Percentiles rank a stretch among this genome's conserved stretches.
These are phyloP conservation scores for Gambelia wislizenii DNA, from an alignment of 2,797 vertebrate genomes.

Conservation along the genomic window DNA sequence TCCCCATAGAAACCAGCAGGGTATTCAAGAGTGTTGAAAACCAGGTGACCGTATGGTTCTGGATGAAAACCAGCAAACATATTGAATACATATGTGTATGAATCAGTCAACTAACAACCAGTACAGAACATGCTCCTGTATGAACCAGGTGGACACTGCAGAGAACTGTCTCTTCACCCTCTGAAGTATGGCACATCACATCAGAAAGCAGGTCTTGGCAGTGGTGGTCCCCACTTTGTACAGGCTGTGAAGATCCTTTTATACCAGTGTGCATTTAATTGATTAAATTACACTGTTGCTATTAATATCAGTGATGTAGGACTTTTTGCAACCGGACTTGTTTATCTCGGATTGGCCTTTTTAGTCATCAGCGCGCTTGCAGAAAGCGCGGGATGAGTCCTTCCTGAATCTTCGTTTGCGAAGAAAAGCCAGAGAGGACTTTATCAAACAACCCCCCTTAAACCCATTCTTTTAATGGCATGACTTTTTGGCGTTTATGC, in stretches of 20 bases:
- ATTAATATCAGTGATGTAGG: too few species aligned
- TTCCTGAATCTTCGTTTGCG: too few species aligned
- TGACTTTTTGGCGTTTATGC: too few species aligned
- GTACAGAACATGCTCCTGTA: not conserved
- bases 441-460: too few species aligned
- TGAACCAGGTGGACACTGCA: too few species aligned
- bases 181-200: not conserved
- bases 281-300: not conserved
- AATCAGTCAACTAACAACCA: not conserved
- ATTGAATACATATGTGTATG: not conserved
- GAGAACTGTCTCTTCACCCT: not conserved
- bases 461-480: too few species aligned
- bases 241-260: not conserved
- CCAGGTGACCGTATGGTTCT: not conserved
- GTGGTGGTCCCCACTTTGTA: not conserved
- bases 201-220: not conserved
- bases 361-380: too few species aligned
- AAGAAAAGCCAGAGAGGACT: too few species aligned
- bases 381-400: too few species aligned
- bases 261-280: not conserved
- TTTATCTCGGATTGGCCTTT: too few species aligned
- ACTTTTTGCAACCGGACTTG: too few species aligned
- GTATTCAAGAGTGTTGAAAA: constrained; percentile 19
- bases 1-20: constrained; percentile 1
- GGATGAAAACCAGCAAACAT: constrained; percentile 26